A percentile compares a stretch with the other conserved stretches of the same genome.
Conservation (phyloP, 2,888 invertebrate species). For the Drosophila setosimentum region DNA sequence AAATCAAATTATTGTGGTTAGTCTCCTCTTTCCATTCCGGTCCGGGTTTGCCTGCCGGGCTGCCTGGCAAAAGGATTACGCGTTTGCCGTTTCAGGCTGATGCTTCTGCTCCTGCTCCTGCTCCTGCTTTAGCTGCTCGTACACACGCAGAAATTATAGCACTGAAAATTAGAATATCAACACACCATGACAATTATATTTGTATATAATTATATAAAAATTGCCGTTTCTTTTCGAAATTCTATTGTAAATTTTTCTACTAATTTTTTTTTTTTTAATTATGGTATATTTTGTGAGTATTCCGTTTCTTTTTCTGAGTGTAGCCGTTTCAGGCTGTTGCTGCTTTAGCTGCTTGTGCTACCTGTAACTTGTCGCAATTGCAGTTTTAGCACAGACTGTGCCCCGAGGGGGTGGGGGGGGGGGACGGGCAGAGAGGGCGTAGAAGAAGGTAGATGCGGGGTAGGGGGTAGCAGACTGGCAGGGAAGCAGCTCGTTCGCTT, state of each 20-base stretch:
- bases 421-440: neutral
- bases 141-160: neutral
- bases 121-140: neutral
- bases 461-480: constrained; percentile 16
- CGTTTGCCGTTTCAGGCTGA: constrained; percentile 13
- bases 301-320: neutral
- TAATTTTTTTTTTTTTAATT: no score
- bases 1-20: constrained; percentile 80
- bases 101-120: neutral
- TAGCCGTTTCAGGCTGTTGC: constrained; percentile 1
- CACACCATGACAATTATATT: no score
- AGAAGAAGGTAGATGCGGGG: constrained; percentile 10
- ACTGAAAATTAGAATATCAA: neutral
- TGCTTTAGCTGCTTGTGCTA: constrained; percentile 28
- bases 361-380: constrained; percentile 70
- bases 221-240: no score
- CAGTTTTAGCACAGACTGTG: constrained; percentile 52
- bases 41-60: constrained; percentile 42
- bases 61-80: constrained; percentile 74
- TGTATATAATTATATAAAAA: no score
- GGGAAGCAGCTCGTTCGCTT: constrained; percentile 57
- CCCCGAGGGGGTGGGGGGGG: constrained; percentile 18
- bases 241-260: no score
- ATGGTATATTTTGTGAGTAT: no score
- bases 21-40: constrained; percentile 21